Conservation (phyloP, 2,797 vertebrate genomes). For the Lerista edwardsae region DNA sequence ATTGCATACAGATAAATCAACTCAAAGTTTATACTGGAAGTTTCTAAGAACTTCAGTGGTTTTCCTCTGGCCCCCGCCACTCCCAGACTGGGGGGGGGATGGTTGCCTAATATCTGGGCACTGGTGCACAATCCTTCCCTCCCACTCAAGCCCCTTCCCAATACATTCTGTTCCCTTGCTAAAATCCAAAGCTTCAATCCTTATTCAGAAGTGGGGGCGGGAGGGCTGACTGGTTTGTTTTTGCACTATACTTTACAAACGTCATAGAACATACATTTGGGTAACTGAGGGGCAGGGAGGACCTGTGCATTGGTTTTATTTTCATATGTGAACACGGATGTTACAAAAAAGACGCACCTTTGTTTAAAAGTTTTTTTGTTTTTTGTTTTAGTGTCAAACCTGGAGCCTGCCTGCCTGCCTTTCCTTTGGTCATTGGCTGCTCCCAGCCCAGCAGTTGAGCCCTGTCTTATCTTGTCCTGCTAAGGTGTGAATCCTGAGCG, state of each 20-base stretch:
- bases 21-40: slow-evolving; percentile 62
- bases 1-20: slow-evolving; percentile 52
- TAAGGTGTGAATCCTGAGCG: slow-evolving; percentile 74
- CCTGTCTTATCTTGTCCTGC: slow-evolving; percentile 64
- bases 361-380: not conserved
- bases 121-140: slow-evolving; percentile 59
- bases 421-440: slow-evolving; percentile 82
- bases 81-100: slow-evolving; percentile 30
- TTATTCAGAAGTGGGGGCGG: slow-evolving; percentile 91
- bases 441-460: slow-evolving; percentile 73
- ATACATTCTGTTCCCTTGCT: slow-evolving; percentile 68
- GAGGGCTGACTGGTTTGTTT: slow-evolving; percentile 63
- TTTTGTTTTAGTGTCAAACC: slow-evolving; percentile 64
- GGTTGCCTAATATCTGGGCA: no score
- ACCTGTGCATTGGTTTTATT: slow-evolving; percentile 72
- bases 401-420: slow-evolving; percentile 60
- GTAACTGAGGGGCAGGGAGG: slow-evolving; percentile 51
- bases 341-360: slow-evolving; percentile 69
- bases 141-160: slow-evolving; percentile 63
- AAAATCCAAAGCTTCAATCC: slow-evolving; percentile 74
- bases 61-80: slow-evolving; percentile 37
- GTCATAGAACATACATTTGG: slow-evolving; percentile 79
- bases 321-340: slow-evolving; percentile 70
- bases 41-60: slow-evolving; percentile 72
- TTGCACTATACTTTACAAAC: slow-evolving; percentile 90